Conservation (phyloP, 37 sponge, comb jelly and placozoan species). For the Amphimedon queenslandica region DNA sequence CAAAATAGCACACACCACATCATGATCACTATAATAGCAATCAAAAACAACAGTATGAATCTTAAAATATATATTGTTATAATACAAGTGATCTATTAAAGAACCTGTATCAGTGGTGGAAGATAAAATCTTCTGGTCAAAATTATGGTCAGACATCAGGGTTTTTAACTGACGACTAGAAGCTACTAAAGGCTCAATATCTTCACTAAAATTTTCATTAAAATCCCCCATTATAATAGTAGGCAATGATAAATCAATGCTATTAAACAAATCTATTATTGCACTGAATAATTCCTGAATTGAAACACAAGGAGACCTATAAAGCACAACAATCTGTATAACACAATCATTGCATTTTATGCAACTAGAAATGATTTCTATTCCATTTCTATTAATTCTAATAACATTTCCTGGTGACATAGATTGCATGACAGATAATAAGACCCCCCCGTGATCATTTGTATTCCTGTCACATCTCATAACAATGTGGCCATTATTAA, state of each 20-base stretch:
- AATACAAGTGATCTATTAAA: constrained; percentile 25
- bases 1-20: constrained; percentile 12
- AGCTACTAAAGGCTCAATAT: background rate
- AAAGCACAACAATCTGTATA: constrained; percentile 19
- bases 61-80: background rate
- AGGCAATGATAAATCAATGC: background rate
- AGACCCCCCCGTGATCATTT: constrained; percentile 9
- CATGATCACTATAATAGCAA: constrained; percentile 26
- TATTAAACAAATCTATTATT: background rate
- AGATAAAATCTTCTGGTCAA: constrained; percentile 3
- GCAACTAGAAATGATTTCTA: background rate
- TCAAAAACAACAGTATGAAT: constrained; percentile 2
- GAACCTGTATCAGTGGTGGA: constrained; percentile 18
- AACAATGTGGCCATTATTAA: constrained; percentile 1
- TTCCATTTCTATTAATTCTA: constrained; percentile 14
- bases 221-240: constrained; percentile 25
- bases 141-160: constrained; percentile 3
- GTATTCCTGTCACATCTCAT: constrained; percentile 25
- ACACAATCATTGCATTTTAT: background rate
- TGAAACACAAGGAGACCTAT: constrained; percentile 25
- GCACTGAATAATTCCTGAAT: background rate
- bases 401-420: background rate
- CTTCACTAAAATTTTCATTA: constrained; percentile 15
- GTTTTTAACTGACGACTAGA: background rate
- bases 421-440: constrained; percentile 4